phyloP scores from a whole-genome alignment of 1,140 invertebrate genomes.

The Araneus ventricosus region DNA sequence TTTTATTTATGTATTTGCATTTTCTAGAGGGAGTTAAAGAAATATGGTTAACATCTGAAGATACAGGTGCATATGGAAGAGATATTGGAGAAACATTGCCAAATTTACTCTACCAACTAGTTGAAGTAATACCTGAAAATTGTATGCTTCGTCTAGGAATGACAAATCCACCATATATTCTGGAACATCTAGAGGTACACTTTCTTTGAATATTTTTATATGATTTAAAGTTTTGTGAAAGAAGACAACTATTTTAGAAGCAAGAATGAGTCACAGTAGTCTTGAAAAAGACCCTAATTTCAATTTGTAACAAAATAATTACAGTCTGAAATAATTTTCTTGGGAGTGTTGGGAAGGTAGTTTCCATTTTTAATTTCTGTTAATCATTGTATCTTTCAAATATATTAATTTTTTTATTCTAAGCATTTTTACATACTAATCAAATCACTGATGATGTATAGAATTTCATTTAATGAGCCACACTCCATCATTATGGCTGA shows the following conservation, averaged over 20 bases:
- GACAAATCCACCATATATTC: conserved; percentile 99
- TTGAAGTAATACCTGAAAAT: conserved; percentile 93
- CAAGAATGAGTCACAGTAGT: not conserved
- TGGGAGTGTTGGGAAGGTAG: no score
- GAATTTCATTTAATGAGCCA: no score
- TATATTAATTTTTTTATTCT: no score
- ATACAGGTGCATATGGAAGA: conserved; percentile 97
- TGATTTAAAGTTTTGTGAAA: no score
- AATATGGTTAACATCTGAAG: conserved; percentile 99
- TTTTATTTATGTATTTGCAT: not conserved
- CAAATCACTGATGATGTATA: no score
- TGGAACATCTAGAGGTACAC: conserved; percentile 91
- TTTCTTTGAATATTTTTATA: not conserved
- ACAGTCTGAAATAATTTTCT: no score
- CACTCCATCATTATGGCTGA: no score
- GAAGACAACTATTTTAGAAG: not conserved
- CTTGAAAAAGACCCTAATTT: not conserved
- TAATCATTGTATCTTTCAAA: no score
- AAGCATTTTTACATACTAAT: no score
- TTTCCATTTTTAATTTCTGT: no score
- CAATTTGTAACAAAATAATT: no score
- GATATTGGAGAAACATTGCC: conserved; percentile 95
- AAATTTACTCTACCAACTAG: conserved; percentile 91
- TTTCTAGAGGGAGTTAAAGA: conserved; percentile 93
- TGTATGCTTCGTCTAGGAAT: conserved; percentile 91